Percentiles rank a stretch among this genome's conserved stretches.
phyloP scores from a whole-genome alignment of 2,888 invertebrate genomes.

The Agrypnus murinus region DNA sequence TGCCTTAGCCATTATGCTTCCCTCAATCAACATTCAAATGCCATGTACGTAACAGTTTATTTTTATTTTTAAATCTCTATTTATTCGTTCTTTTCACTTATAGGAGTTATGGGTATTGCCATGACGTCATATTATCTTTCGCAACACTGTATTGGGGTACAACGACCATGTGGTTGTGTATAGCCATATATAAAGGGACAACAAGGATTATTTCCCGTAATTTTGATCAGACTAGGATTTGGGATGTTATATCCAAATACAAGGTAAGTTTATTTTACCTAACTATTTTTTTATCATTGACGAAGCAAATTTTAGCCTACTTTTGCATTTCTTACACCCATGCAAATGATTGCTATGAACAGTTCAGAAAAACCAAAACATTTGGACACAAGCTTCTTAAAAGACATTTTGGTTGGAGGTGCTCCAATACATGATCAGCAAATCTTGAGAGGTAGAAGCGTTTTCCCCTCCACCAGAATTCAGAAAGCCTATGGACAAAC shows the following conservation, averaged over 20 bases:
- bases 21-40: not conserved
- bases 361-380: slow-evolving; percentile 59
- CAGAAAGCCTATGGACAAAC: slow-evolving; percentile 65
- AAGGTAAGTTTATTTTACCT: not conserved
- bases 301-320: slow-evolving; percentile 60
- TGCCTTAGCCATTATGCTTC: slow-evolving; percentile 52
- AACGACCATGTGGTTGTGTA: slow-evolving; percentile 21
- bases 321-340: slow-evolving; percentile 59
- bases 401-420: slow-evolving; percentile 60
- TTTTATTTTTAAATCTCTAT: not conserved
- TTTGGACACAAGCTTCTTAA: slow-evolving; percentile 45
- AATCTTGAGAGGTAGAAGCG: slow-evolving; percentile 59
- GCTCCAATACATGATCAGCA: too few species aligned
- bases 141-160: slow-evolving; percentile 54
- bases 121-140: slow-evolving; percentile 48
- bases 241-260: not conserved
- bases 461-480: slow-evolving; percentile 65
- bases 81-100: too few species aligned
- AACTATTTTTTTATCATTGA: too few species aligned
- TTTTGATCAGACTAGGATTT: slow-evolving; percentile 48
- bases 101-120: not conserved
- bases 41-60: not conserved
- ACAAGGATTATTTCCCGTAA: slow-evolving; percentile 47
- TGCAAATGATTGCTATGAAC: slow-evolving; percentile 23
- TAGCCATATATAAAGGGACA: slow-evolving; percentile 37